These are phyloP conservation scores for Platycnemis pennipes DNA, from an alignment of 2,888 invertebrate genomes.

Conservation along the genomic window DNA sequence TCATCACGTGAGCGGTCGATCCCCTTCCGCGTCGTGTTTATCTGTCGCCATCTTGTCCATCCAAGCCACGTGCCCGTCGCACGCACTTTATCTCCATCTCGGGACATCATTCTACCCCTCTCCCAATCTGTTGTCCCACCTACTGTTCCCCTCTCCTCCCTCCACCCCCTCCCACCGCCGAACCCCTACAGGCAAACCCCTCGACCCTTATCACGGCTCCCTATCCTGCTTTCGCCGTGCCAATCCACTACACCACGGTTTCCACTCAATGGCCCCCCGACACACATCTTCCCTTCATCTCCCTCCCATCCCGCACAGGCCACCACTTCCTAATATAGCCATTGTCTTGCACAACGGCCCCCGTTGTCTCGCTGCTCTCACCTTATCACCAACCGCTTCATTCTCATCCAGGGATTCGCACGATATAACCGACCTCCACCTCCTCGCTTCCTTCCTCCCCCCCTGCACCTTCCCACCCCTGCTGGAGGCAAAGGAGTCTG, in stretches of 20 bases:
- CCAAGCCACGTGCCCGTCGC: constrained; percentile 28
- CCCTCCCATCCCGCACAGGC: not conserved
- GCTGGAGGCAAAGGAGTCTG: not conserved
- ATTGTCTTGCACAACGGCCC: not conserved
- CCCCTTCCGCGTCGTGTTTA: not conserved
- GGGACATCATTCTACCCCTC: constrained; percentile 3
- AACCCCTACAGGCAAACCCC: too few species aligned
- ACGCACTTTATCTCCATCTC: constrained; percentile 31
- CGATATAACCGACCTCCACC: not conserved
- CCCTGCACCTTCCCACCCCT: not conserved
- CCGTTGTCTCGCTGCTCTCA: not conserved
- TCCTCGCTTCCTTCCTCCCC: not conserved
- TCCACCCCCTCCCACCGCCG: too few species aligned
- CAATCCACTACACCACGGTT: not conserved
- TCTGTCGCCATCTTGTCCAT: constrained; percentile 17
- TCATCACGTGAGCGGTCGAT: not conserved
- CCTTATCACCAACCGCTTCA: not conserved
- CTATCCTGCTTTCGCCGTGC: not conserved
- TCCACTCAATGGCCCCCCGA: constrained; percentile 7
- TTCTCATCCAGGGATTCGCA: constrained; percentile 6
- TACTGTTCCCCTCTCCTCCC: not conserved
- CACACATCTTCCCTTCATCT: not conserved
- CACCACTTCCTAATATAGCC: constrained; percentile 39
- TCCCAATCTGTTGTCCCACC: not conserved
- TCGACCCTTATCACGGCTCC: too few species aligned